Base-by-base conservation (phyloP, 2,888 invertebrate genomes). In the Taphrorychus bicolor region DNA sequence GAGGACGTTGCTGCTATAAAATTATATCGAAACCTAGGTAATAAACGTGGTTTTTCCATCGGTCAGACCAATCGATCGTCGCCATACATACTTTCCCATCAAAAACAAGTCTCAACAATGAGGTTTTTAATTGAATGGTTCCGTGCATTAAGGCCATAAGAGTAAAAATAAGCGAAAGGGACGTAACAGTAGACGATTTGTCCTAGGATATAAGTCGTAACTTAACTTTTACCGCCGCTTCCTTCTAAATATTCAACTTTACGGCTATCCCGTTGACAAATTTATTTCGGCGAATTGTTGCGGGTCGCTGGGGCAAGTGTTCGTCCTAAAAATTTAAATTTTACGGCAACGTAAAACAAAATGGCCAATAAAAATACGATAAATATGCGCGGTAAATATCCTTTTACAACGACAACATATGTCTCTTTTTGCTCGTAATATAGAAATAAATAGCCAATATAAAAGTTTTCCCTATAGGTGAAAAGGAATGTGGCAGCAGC, bases 291-390 rank as follows among this genome's bases (percentile, higher is more conserved):
- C 51, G 56, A 56, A 56, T 56, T 63, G 51, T 57, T 41, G 63
- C 17, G 17, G 58, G 23, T 45, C 22, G 16, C 51, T 21, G 17
- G 45, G 45, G 21, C 22, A 58, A 51, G 57, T 24, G 48, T 49
- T 42, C 42, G 57, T 57, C 63, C 49, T 54, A 51, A 62, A 67
- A 58, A 67, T 67, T 61, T 49, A 67, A 67, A 62, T 67, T 67
- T 67, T 62, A 66, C 59, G 54, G 23, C 17, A 32, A 23, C 52
- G 58, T 67, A 62, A 67, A 62, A 53, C 58, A 59, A 62, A 67
- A 67, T 19, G 61, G 48, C 61, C 62, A 53, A 67, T 67, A 67
- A 67, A 67, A 52, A 19, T 24, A 48, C 53, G 24, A 67, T 62
- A 67, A 61, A 62, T 66, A 66, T 40, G 56, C 41, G 19, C 65